These are phyloP conservation scores for Cosmia pyralina DNA, from an alignment of 2,888 invertebrate genomes.

Conservation along the genomic window DNA sequence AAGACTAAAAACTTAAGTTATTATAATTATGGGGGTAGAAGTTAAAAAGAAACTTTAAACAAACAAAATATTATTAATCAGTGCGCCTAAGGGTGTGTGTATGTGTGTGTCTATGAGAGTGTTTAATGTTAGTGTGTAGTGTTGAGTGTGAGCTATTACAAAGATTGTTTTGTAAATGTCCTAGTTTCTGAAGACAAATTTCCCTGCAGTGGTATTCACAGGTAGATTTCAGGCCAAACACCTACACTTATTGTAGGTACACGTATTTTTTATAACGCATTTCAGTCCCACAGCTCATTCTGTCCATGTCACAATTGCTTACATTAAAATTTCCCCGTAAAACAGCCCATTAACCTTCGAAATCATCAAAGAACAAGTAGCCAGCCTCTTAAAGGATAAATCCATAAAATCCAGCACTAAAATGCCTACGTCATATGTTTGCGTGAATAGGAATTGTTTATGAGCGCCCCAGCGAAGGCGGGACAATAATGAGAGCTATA, in stretches of 20 bases:
- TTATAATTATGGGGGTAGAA: no score
- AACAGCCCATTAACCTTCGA: slow-evolving; percentile 48
- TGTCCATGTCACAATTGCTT: slow-evolving; percentile 28
- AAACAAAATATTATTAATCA: no score
- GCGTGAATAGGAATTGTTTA: slow-evolving; percentile 67
- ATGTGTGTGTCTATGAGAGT: no score
- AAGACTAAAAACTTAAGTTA: no score
- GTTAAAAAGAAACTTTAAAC: no score
- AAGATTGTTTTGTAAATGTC: not conserved
- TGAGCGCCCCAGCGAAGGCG: slow-evolving; percentile 56
- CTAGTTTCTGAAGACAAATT: not conserved
- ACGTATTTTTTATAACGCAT: not conserved
- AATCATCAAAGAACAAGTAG: slow-evolving; percentile 56
- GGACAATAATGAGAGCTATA: slow-evolving; percentile 79
- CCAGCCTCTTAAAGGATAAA: slow-evolving; percentile 55
- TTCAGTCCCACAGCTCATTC: not conserved
- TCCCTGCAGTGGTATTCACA: no score
- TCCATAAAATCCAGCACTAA: slow-evolving; percentile 64
- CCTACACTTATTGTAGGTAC: no score
- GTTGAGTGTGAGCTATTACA: no score
- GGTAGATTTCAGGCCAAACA: no score
- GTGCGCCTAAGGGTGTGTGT: no score
- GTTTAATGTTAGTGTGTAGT: no score
- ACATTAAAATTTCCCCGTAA: slow-evolving; percentile 38
- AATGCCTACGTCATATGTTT: slow-evolving; percentile 66